Evolutionary conservation across 2,113 vertebrate genomes (phyloP), one percentile per base, ranked within the genome.

Genomic region (Cheirogaleus medius): DNA sequence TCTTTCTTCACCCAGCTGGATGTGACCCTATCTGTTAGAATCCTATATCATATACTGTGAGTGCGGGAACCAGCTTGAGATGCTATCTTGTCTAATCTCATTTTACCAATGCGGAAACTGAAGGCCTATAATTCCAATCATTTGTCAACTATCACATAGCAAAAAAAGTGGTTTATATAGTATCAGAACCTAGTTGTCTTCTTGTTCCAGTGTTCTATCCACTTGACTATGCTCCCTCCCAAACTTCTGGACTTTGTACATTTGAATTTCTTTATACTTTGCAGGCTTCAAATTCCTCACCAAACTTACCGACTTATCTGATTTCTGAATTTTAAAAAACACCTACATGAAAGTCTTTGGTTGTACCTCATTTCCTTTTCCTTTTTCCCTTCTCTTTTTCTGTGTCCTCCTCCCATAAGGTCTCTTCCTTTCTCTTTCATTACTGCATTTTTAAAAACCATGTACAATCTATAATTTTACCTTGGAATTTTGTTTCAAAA

Each of bases 191-290:
- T 76, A 66, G 6, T 52, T 85, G 63, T 71, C 14, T 34, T 81
- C 37, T n/a, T 29, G 66, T 69, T 66, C 11, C n/a, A 60, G 21
- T 83, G 32, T 95, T 91, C 92, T 92, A 12, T 63, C 8, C 21
- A n/a, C 60, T 91, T 78, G 20, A 0, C n/a, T 92, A 5, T 82
- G 1, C 10, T 52, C 18, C 32, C 13, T 94, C 20, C 20, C 21
- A 60, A 20, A 5, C 89, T 82, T 12, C 11, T 76, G 25, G 18
- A 92, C n/a, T 82, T 39, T 58, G 8, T n/a, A 58, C 1, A 20
- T 84, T 78, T 95, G 64, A 76, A 56, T 77, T 49, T 82, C 69
- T 87, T 95, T 89, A 39, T 90, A 60, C n/a, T 96, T 74, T 56
- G 15, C 34, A 52, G 27, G 23, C 10, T 93, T 95, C 54, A n/a